Evolutionary conservation across 2,888 invertebrate genomes (phyloP).

Genomic region (Neria commutata): DNA sequence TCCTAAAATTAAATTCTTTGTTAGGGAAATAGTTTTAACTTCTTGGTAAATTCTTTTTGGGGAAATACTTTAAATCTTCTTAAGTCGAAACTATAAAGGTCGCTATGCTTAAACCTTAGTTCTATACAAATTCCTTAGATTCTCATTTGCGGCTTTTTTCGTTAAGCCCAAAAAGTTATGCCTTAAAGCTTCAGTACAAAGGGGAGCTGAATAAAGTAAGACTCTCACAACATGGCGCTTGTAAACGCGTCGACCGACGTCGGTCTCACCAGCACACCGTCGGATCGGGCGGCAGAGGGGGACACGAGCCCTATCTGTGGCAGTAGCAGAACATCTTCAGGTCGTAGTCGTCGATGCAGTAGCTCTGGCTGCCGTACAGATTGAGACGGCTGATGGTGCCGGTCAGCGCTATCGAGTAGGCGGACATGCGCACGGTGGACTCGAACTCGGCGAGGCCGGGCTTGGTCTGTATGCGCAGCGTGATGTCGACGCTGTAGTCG

Average conservation of each 20-base stretch:
- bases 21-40: too few relatives aligned
- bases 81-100: too few relatives aligned
- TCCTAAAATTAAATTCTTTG: too few relatives aligned
- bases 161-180: neutral
- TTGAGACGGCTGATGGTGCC: slow-evolving; percentile 81
- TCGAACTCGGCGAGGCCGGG: slow-evolving; percentile 73
- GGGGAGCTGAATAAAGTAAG: slow-evolving; percentile 5
- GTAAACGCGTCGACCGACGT: neutral
- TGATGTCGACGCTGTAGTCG: slow-evolving; percentile 58
- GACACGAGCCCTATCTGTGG: slow-evolving; percentile 48
- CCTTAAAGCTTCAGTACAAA: neutral
- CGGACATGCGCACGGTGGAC: slow-evolving; percentile 70
- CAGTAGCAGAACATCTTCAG: slow-evolving; percentile 83
- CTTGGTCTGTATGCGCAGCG: slow-evolving; percentile 62
- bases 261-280: neutral
- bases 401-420: slow-evolving; percentile 49
- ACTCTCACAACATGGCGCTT: neutral
- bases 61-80: too few relatives aligned
- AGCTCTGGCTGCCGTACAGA: slow-evolving; percentile 80
- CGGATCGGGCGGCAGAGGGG: neutral
- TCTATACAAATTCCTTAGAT: too few relatives aligned
- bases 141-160: too few relatives aligned
- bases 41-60: too few relatives aligned
- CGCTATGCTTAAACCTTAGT: too few relatives aligned
- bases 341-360: slow-evolving; percentile 75